Evolutionary conservation across 2,888 invertebrate species (phyloP).

Genomic region (Steromphala cineraria): DNA sequence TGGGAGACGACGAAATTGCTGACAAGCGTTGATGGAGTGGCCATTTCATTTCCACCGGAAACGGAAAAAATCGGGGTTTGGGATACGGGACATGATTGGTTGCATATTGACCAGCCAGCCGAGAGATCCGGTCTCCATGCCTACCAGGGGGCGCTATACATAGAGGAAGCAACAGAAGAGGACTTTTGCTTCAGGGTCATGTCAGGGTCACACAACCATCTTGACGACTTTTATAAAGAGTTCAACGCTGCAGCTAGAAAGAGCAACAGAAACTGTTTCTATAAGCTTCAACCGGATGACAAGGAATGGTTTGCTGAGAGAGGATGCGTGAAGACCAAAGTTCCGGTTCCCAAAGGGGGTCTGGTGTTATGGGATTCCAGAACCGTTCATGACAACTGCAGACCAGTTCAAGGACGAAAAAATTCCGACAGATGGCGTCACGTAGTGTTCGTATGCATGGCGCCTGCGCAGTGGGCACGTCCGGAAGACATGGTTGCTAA

Average conservation of each 20-base stretch:
- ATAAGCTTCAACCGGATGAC: slow-evolving; percentile 33
- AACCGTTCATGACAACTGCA: slow-evolving; percentile 57
- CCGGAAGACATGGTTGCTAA: slow-evolving; percentile 44
- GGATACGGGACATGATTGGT: slow-evolving; percentile 33
- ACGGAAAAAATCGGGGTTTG: slow-evolving; percentile 29
- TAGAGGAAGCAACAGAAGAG: slow-evolving; percentile 51
- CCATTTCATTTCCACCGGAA: slow-evolving; percentile 59
- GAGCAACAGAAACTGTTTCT: slow-evolving; percentile 35
- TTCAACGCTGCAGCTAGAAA: slow-evolving; percentile 22
- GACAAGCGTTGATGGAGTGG: slow-evolving; percentile 59
- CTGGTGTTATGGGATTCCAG: slow-evolving; percentile 66
- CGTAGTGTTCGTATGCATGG: slow-evolving; percentile 59
- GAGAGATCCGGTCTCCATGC: slow-evolving; percentile 51
- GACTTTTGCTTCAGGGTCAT: slow-evolving; percentile 56
- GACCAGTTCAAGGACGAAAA: slow-evolving; percentile 43
- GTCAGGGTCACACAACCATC: slow-evolving; percentile 47
- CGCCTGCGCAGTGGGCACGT: slow-evolving; percentile 60
- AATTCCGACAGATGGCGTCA: slow-evolving; percentile 55
- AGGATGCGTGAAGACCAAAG: slow-evolving; percentile 43
- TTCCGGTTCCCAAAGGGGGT: slow-evolving; percentile 62
- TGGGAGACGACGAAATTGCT: slow-evolving; percentile 63
- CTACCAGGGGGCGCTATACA: slow-evolving; percentile 58
- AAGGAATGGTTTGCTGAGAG: slow-evolving; percentile 39
- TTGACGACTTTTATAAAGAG: slow-evolving; percentile 39
- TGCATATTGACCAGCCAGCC: slow-evolving; percentile 57